Base-by-base conservation (phyloP, 2,888 invertebrate species). In the Chymomyza amoena region DNA sequence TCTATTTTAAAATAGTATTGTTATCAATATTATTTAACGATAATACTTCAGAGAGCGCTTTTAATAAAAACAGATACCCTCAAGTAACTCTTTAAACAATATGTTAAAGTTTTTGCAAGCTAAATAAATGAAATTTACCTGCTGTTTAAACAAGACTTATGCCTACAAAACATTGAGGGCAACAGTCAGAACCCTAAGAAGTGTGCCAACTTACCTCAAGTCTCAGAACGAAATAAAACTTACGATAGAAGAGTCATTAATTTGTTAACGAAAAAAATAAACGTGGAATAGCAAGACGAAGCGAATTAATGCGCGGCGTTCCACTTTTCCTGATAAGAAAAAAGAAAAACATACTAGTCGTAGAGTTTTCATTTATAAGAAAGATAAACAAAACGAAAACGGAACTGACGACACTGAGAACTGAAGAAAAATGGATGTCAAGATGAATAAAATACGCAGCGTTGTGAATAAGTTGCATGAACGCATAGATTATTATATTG, bases 391-490 rank as follows among this genome's bases (percentile, higher is more conserved):
- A 60, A 52, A 13, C 10, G 15, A 18, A 16, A 62, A 50, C 18
- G 1, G 10, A 39, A 36, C 20, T 45, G 9, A 36, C 16, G 16
- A 13, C 13, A 4, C 39, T 45, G 10, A 13, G 59, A 70, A 66
- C 28, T 63, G 50, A 64, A 59, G n/a, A 20, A 64, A 61, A 59
- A 77, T 76, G 77, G 61, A 72, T 69, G 68, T 62, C 54, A 78
- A 80, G 60, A 51, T 72, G 68, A 80, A 67, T 50, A 80, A 78
- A 71, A 77, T 85, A 65, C 75, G 76, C 6, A 68, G 84, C n/a
- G 72, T 88, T 62, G 84, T 84, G 45, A 87, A 87, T 64, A 88
- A 79, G 65, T 69, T 88, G 64, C 84, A 89, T 68, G 88, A 89
- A 59, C 88, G 86, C 45, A 73, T 88, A 45, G 89, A 88, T 64